A percentile compares a stretch with the other conserved stretches of the same genome.
Conservation (phyloP, 2,888 invertebrate genomes). For the Nomada hirtipes region DNA sequence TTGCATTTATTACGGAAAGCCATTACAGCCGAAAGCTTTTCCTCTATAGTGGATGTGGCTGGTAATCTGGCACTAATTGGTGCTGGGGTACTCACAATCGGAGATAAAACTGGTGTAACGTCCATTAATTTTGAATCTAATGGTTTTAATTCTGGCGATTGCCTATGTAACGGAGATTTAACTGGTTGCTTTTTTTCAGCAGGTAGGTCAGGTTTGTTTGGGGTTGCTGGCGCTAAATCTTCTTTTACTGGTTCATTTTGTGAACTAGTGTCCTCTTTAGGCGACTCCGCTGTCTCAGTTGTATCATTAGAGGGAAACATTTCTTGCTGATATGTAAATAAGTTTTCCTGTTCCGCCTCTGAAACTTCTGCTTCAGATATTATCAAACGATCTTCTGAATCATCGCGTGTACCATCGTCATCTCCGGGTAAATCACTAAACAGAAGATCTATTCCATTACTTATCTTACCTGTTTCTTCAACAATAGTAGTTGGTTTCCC, state of each 20-base stretch:
- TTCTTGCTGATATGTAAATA: slow-evolving; percentile 87
- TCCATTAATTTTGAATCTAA: slow-evolving; percentile 71
- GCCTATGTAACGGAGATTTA: slow-evolving; percentile 54
- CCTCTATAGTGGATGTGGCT: slow-evolving; percentile 82
- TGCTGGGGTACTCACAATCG: slow-evolving; percentile 75
- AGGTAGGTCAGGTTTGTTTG: slow-evolving; percentile 41
- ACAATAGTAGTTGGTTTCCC: slow-evolving; percentile 67
- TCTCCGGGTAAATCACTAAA: slow-evolving; percentile 84
- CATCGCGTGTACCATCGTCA: slow-evolving; percentile 83
- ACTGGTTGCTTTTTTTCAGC: slow-evolving; percentile 55
- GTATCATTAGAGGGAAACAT: slow-evolving; percentile 84
- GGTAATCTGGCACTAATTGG: slow-evolving; percentile 82
- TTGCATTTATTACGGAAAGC: slow-evolving; percentile 79
- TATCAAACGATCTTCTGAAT: slow-evolving; percentile 86
- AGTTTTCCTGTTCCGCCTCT: slow-evolving; percentile 85
- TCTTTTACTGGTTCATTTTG: slow-evolving; percentile 51
- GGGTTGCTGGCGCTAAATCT: slow-evolving; percentile 36
- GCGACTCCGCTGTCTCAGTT: slow-evolving; percentile 66
- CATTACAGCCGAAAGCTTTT: slow-evolving; percentile 81
- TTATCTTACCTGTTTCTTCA: slow-evolving; percentile 69
- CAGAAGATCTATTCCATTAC: slow-evolving; percentile 81
- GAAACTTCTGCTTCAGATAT: slow-evolving; percentile 88
- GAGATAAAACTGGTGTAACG: slow-evolving; percentile 73
- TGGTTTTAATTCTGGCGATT: slow-evolving; percentile 63
- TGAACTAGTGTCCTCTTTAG: slow-evolving; percentile 51